These are phyloP conservation scores for Calliscelio sp. DNA, from an alignment of 2,888 invertebrate genomes.

Conservation along the genomic window DNA sequence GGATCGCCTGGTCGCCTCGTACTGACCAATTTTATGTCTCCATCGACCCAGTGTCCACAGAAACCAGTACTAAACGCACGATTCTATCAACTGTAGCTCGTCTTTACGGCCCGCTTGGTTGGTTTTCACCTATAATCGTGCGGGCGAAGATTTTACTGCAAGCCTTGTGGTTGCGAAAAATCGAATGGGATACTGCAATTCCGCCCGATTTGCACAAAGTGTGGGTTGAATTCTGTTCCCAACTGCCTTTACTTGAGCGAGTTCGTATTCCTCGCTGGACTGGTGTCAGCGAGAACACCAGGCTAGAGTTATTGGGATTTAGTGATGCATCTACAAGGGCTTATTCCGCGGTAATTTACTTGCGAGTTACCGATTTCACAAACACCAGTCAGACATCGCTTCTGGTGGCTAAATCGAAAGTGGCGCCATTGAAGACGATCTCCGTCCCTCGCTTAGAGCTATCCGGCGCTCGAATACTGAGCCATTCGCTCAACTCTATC, in stretches of 20 bases:
- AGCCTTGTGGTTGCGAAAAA: too few relatives aligned
- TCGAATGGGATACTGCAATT: not conserved
- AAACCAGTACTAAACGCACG: not conserved
- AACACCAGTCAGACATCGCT: not conserved
- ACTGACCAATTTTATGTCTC: not conserved
- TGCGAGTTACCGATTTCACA: not conserved
- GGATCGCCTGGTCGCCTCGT: constrained; percentile 7
- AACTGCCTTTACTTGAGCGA: not conserved
- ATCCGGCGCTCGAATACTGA: not conserved
- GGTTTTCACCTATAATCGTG: constrained; percentile 11
- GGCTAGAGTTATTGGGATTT: not conserved
- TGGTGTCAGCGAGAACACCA: not conserved
- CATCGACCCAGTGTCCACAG: not conserved
- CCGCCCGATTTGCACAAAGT: not conserved
- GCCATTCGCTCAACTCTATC: not conserved
- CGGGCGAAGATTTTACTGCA: too few relatives aligned
- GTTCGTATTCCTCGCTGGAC: too few relatives aligned
- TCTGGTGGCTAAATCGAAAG: not conserved
- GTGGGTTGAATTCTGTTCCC: not conserved
- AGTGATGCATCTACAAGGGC: not conserved
- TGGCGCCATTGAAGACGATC: not conserved
- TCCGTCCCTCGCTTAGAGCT: constrained; percentile 13
- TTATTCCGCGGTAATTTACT: constrained; percentile 8
- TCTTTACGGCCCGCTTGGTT: constrained; percentile 23
- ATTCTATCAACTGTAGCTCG: constrained; percentile 15